phyloP scores from a whole-genome alignment of 2,113 vertebrate species.

The Nycticryphes semicollaris region DNA sequence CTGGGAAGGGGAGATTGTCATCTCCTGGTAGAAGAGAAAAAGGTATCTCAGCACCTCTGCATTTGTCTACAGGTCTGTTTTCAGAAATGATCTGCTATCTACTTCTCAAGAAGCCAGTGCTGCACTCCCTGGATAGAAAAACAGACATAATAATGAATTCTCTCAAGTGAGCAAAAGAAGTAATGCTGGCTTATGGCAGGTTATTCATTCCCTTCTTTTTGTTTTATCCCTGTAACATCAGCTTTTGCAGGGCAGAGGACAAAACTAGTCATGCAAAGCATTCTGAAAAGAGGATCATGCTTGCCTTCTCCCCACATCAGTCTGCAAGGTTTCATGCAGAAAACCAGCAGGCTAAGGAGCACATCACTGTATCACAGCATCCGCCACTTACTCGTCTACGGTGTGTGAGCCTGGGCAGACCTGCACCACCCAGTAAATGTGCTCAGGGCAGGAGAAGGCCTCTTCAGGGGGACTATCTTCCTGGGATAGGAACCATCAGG shows the following conservation, averaged over 20 bases:
- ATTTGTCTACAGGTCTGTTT: not conserved
- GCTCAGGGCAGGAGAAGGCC: not conserved
- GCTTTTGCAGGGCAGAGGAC: not conserved
- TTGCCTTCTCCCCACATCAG: not conserved
- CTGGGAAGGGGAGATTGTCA: not conserved
- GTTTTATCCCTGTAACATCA: not conserved
- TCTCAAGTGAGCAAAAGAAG: not conserved
- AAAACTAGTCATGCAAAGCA: not conserved
- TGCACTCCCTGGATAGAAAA: not conserved
- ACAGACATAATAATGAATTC: not conserved
- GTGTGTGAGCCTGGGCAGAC: not conserved
- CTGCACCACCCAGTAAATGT: fast-evolving
- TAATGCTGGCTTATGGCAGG: not conserved
- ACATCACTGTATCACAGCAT: not conserved
- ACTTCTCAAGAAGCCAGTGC: not conserved
- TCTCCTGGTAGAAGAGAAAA: not conserved
- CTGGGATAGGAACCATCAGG: not conserved
- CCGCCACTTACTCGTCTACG: fast-evolving
- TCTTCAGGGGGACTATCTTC: not conserved
- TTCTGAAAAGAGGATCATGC: not conserved
- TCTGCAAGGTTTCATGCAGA: not conserved
- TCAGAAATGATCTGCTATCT: not conserved
- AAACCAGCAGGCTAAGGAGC: not conserved
- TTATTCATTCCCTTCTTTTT: not conserved
- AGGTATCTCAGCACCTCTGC: not conserved